Conservation (phyloP, 2,113 vertebrate species). For the Scolopax mira region DNA sequence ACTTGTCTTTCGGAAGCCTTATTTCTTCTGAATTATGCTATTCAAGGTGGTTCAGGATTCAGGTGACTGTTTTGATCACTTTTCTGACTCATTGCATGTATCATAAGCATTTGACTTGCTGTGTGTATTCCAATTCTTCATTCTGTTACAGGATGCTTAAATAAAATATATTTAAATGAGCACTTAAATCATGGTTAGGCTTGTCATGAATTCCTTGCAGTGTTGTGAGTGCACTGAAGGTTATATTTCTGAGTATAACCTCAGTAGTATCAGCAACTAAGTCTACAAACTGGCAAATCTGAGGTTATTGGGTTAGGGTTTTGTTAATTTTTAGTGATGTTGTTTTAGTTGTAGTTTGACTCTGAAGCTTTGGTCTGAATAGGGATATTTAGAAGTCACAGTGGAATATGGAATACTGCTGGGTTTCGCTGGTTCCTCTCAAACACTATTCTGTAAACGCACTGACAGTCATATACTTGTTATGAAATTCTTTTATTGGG, state of each 20-base stretch:
- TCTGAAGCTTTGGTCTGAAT: background rate
- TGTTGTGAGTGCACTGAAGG: background rate
- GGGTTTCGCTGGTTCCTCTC: background rate
- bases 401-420: background rate
- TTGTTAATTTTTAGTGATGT: background rate
- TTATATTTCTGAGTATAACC: background rate
- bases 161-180: background rate
- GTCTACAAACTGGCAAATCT: background rate
- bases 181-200: background rate
- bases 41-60: background rate
- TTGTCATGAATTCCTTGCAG: background rate
- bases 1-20: background rate
- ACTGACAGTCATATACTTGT: background rate
- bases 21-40: background rate
- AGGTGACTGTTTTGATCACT: background rate
- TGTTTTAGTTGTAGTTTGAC: background rate
- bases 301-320: background rate
- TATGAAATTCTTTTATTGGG: background rate
- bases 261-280: background rate
- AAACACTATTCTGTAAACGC: background rate
- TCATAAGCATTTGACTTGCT: background rate
- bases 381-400: background rate
- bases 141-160: background rate
- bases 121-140: background rate
- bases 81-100: background rate